Evolutionary conservation across 2,113 vertebrate genomes (phyloP).

Genomic region (Alligator mississippiensis): DNA sequence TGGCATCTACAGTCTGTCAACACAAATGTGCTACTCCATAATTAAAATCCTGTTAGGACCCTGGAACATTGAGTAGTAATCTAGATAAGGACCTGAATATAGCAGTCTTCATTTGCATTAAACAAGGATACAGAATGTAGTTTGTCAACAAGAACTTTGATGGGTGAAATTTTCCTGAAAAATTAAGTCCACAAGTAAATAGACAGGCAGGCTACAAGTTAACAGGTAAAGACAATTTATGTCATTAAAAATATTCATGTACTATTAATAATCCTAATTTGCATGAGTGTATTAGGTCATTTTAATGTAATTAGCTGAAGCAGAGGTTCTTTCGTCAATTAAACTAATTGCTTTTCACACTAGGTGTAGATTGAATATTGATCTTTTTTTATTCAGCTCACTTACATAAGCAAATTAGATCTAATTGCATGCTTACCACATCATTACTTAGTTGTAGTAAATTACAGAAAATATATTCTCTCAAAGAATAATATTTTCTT

Average conservation of each 20-base stretch:
- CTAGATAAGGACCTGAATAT: background rate
- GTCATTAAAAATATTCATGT: constrained; percentile 71
- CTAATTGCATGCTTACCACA: constrained; percentile 78
- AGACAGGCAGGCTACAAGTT: constrained; percentile 5
- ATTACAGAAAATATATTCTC: constrained; percentile 56
- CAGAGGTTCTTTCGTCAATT: constrained; percentile 75
- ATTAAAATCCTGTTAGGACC: too few species aligned
- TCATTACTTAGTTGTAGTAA: constrained; percentile 76
- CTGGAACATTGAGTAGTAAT: background rate
- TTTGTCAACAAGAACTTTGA: background rate
- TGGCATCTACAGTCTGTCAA: background rate
- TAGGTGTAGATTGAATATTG: constrained; percentile 81
- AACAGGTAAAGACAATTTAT: constrained; percentile 71
- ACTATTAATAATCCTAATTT: constrained; percentile 78
- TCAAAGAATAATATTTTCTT: constrained; percentile 60
- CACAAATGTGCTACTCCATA: too few species aligned
- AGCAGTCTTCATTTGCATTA: background rate
- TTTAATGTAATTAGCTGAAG: constrained; percentile 77
- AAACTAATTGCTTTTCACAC: constrained; percentile 80
- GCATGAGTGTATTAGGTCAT: constrained; percentile 74
- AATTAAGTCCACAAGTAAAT: background rate
- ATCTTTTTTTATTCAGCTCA: constrained; percentile 75
- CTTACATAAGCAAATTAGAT: constrained; percentile 81
- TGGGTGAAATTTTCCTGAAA: background rate
- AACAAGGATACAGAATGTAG: background rate